Base-by-base conservation (phyloP, 2,888 invertebrate genomes). In the Eristalis intricaria region DNA sequence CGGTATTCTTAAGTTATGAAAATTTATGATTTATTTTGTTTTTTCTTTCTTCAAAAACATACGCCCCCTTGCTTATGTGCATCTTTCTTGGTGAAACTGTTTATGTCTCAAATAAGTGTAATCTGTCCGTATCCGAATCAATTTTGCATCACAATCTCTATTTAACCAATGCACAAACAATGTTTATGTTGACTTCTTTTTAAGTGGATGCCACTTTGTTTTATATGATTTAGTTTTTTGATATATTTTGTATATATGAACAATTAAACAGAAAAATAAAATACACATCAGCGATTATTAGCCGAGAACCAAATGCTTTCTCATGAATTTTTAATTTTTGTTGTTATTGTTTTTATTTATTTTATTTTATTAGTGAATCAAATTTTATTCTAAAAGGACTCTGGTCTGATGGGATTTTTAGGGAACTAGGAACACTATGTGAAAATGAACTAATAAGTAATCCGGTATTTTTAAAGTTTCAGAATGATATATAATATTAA, bases 301-400 rank as follows among this genome's bases (percentile, higher is more conserved):
- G 60, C 90, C 90, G 90, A 90, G 89, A 89, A 32, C 56, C 7
- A 11, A 68, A 77, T 63, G 26, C 10, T 68, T 13, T 15, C 38
- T 61, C 4, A 8, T 22, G 35, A 35, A 5, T n/a, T 19, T 29
- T 69, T 56, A 8, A 2, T 43, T 58, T 15, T 58, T 15, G 11
- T 61, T 32, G 32, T 66, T 56, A 4, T 75, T 65, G 15, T 22
- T 40, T 23, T 43, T 23, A 38, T 76, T 66, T 32, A 2, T 61
- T 19, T 7, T 60, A 40, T 26, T 50, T 50, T 19, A 4, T 19
- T 19, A 19, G 8, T 32, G 32, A 32, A 32, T 10, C 19, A 10
- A 50, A 50, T 19, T 19, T 19, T 8, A 1, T 8, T 10, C 19
- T 19, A 50, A 26, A 50, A 50, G 19, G 19, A 50, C n/a, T 50